A percentile compares a stretch with the other conserved stretches of the same genome.
phyloP scores from a whole-genome alignment of 64 coral and sea anemone genomes.

The Astreopora myriophthalma region DNA sequence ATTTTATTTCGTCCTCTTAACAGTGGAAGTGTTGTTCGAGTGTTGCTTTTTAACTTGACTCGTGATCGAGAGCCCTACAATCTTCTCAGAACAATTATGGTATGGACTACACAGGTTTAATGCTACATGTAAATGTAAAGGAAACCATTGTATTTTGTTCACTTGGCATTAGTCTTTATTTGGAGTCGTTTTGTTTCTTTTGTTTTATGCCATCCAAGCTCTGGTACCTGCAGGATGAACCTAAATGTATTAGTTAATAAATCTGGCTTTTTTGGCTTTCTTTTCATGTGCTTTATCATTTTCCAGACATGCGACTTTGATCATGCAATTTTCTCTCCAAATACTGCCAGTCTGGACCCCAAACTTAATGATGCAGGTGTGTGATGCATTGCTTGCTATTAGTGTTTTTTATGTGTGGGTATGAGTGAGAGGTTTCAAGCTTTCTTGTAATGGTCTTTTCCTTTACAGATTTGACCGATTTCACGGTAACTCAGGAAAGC shows the following conservation, averaged over 20 bases:
- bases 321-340: constrained; percentile 90
- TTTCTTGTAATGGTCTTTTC: not conserved
- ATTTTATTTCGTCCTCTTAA: not conserved
- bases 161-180: too few species aligned
- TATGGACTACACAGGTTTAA: constrained; percentile 2
- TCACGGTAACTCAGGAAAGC: constrained; percentile 76
- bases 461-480: constrained; percentile 84
- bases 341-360: constrained; percentile 57
- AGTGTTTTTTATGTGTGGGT: too few species aligned
- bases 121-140: not conserved
- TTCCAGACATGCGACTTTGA: constrained; percentile 88
- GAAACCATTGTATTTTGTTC: too few species aligned
- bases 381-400: not conserved
- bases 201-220: too few species aligned
- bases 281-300: not conserved
- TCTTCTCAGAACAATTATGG: constrained; percentile 81
- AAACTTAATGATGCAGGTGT: constrained; percentile 74
- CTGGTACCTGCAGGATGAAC: too few species aligned
- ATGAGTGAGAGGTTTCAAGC: too few species aligned
- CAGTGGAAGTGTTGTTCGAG: constrained; percentile 73
- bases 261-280: not conserved
- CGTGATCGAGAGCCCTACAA: constrained; percentile 87
- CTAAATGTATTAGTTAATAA: too few species aligned
- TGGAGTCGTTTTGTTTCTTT: too few species aligned
- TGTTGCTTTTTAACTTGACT: constrained; percentile 95